Base-by-base conservation (phyloP, 2,797 vertebrate genomes). In the Macropodus opercularis region DNA sequence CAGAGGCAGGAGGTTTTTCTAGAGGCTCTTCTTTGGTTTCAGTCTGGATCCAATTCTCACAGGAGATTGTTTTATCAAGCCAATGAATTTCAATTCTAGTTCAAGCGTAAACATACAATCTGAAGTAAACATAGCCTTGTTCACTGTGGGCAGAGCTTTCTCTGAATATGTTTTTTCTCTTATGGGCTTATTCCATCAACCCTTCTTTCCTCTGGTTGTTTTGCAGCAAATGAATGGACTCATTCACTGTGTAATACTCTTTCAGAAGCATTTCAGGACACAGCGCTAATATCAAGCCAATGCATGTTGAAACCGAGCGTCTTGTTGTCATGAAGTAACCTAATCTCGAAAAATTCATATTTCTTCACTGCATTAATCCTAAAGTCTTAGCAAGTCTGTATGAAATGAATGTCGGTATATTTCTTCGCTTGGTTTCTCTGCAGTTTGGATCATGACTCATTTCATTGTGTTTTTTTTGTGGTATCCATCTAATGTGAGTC, bases 391-490 rank as follows among this genome's bases (percentile, higher is more conserved):
- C 61, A 62, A 19, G 48, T 43, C 69, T 69, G 26, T 69, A 65
- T 63, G 26, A 29, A 64, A 65, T 71, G 14, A 70, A 55, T 24
- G 42, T 66, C 23, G 8, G 40, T 39, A 54, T 50, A 59, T 75
- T 68, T 60, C 54, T 11, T 63, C 62, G 50, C 59, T 70, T 80
- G 69, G 54, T 69, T 83, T 79, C 51, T 68, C 22, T 36, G 61
- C 76, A 62, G 55, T 41, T 58, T 53, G 74, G 76, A 81, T 85
- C 71, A 80, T 32, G 11, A 29, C 24, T 82, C 66, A 74, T 86
- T 80, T 65, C 59, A 65, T 50, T 74, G 31, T 21, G 36, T 56
- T 54, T 72, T 59, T 69, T 3, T n/a, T n/a, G n/a, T 32, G 35
- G 26, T 10, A 17, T 65, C 46, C n/a, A 52, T 23, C 29, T 47